These are phyloP conservation scores for Lomographa bimaculata DNA, from an alignment of 2,888 invertebrate species.

Conservation along the genomic window DNA sequence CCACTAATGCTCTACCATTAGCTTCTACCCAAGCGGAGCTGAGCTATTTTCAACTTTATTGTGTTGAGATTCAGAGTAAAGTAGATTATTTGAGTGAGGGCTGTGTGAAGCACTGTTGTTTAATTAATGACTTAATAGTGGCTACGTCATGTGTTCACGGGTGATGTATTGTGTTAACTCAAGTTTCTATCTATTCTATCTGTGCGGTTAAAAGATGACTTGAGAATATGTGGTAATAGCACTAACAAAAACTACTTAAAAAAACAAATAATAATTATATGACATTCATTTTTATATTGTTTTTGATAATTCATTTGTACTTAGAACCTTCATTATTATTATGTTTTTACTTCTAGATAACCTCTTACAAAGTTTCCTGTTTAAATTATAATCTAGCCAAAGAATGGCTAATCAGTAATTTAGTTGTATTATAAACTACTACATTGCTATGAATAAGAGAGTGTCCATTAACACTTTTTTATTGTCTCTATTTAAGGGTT, in stretches of 20 bases:
- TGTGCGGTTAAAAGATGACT: conserved; percentile 12
- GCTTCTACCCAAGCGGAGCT: conserved; percentile 53
- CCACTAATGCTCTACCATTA: conserved; percentile 66
- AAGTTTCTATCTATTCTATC: conserved; percentile 20
- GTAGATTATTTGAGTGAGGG: conserved; percentile 31
- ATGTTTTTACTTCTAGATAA: no score
- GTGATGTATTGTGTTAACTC: conserved; percentile 50
- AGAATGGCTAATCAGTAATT: no score
- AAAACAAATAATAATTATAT: no score
- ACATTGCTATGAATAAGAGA: no score
- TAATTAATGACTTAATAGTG: conserved; percentile 70
- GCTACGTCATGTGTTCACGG: conserved; percentile 53
- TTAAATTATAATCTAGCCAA: no score
- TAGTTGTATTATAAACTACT: no score
- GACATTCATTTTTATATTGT: no score
- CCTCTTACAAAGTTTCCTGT: no score
- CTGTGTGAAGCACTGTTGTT: conserved; percentile 48
- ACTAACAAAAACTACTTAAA: conserved; percentile 8
- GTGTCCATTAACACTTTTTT: no score
- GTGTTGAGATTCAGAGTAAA: conserved; percentile 41
- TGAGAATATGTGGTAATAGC: conserved; percentile 1
- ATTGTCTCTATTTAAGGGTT: no score
- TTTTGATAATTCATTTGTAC: no score
- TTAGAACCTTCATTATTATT: no score
- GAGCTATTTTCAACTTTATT: conserved; percentile 59